phyloP scores from a whole-genome alignment of 2,113 vertebrate species.

The Butastur rufipennis region DNA sequence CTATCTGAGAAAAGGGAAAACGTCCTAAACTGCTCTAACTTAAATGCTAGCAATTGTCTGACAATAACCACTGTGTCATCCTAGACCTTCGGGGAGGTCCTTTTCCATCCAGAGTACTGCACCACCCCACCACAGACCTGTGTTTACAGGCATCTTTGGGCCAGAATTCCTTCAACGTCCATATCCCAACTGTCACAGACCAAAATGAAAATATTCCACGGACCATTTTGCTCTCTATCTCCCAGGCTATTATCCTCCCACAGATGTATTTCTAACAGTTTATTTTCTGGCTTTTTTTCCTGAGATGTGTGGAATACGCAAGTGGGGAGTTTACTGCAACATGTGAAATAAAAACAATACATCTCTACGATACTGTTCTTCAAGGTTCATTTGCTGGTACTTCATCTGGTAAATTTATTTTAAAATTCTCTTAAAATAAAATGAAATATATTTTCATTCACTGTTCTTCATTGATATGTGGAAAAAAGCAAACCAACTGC shows the following conservation, averaged over 20 bases:
- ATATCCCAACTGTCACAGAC: neutral
- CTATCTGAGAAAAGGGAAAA: neutral
- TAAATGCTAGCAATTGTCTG: neutral
- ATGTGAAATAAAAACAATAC: neutral
- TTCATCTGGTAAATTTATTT: neutral
- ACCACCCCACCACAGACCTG: accelerated
- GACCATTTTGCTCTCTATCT: neutral
- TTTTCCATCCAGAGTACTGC: accelerated
- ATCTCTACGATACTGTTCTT: neutral
- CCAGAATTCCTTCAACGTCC: neutral
- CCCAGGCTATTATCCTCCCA: neutral
- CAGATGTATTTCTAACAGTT: neutral
- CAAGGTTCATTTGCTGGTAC: neutral
- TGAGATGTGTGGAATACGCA: accelerated
- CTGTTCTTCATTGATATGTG: neutral
- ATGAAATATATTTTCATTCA: neutral
- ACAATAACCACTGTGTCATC: accelerated
- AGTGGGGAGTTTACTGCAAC: neutral
- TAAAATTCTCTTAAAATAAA: neutral
- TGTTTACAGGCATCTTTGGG: neutral
- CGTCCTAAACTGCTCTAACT: neutral
- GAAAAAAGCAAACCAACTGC: neutral
- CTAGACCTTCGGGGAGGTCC: neutral
- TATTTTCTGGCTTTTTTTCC: neutral
- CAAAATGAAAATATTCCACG: neutral